Percentiles rank a stretch among this genome's conserved stretches.
phyloP scores from a whole-genome alignment of 2,797 vertebrate genomes.

The Bryconaethiops microstoma region DNA sequence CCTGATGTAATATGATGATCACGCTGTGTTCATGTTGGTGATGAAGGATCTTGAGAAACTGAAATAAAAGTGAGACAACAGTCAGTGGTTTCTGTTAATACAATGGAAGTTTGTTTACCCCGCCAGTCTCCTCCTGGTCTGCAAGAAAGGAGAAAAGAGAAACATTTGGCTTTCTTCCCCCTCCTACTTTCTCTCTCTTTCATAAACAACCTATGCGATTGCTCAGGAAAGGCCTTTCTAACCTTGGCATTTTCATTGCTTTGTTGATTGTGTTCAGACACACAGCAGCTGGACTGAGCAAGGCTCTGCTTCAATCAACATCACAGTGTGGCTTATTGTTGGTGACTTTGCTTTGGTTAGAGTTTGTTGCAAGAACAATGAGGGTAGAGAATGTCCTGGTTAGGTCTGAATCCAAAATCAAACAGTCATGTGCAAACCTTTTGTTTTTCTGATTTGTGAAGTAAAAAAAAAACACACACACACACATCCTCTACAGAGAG shows the following conservation, averaged over 20 bases:
- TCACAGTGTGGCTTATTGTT: not conserved
- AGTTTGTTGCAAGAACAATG: not conserved
- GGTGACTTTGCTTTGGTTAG: not conserved
- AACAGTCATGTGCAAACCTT: no score
- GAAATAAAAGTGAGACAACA: not conserved
- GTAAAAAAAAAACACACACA: no score
- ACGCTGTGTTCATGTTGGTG: not conserved
- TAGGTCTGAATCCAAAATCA: no score
- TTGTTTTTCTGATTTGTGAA: no score
- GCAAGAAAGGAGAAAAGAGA: not conserved
- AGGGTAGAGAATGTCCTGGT: not conserved
- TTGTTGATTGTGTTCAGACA: slow-evolving; percentile 13
- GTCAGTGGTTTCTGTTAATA: not conserved
- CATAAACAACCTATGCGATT: not conserved
- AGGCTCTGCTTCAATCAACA: not conserved
- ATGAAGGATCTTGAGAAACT: not conserved
- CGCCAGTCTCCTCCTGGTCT: not conserved
- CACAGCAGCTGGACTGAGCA: not conserved
- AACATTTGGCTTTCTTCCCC: not conserved
- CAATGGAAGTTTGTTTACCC: not conserved
- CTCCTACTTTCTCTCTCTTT: not conserved
- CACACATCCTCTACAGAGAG: no score
- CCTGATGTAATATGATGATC: no score
- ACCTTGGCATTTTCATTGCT: slow-evolving; percentile 8
- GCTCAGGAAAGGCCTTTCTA: not conserved